Percentiles rank a stretch among this genome's conserved stretches.
Conservation (phyloP, 2,888 invertebrate species). For the Sabellastarte sp. region DNA sequence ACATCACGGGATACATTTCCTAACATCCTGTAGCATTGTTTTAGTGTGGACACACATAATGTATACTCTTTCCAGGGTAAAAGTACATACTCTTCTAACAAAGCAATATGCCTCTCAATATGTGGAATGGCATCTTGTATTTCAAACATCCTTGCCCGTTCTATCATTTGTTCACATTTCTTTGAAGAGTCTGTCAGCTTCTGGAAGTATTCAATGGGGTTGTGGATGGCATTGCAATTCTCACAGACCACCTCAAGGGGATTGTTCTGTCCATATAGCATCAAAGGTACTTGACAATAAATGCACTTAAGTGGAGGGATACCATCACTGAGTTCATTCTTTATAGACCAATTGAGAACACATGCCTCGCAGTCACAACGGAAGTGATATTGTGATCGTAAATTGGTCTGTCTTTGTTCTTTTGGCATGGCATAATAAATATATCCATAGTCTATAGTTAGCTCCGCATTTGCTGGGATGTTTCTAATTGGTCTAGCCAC, state of each 20-base stretch:
- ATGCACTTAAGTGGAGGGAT: slow-evolving; percentile 33
- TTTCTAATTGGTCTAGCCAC: slow-evolving; percentile 71
- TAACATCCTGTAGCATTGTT: slow-evolving; percentile 51
- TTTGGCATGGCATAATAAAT: slow-evolving; percentile 58
- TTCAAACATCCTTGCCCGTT: slow-evolving; percentile 25
- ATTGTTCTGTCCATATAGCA: slow-evolving; percentile 7
- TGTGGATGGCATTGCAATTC: slow-evolving; percentile 16
- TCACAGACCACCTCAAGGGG: slow-evolving; percentile 14
- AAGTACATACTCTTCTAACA: slow-evolving; percentile 40
- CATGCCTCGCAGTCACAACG: slow-evolving; percentile 76
- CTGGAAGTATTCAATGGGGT: slow-evolving; percentile 17
- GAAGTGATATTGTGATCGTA: slow-evolving; percentile 77
- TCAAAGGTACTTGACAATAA: background rate
- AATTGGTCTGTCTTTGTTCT: slow-evolving; percentile 66
- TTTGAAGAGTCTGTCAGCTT: slow-evolving; percentile 16
- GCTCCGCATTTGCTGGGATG: slow-evolving; percentile 70
- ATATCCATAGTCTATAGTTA: slow-evolving; percentile 77
- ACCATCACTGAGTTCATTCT: slow-evolving; percentile 28
- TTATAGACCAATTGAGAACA: slow-evolving; percentile 48
- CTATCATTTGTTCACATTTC: slow-evolving; percentile 36
- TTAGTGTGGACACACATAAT: slow-evolving; percentile 54
- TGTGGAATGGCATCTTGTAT: slow-evolving; percentile 32
- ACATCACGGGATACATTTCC: too few relatives aligned
- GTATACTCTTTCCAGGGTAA: slow-evolving; percentile 52
- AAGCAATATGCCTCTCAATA: slow-evolving; percentile 39